These are phyloP conservation scores for Spisula subtruncata DNA, from an alignment of 2,888 invertebrate species.

Conservation along the genomic window DNA sequence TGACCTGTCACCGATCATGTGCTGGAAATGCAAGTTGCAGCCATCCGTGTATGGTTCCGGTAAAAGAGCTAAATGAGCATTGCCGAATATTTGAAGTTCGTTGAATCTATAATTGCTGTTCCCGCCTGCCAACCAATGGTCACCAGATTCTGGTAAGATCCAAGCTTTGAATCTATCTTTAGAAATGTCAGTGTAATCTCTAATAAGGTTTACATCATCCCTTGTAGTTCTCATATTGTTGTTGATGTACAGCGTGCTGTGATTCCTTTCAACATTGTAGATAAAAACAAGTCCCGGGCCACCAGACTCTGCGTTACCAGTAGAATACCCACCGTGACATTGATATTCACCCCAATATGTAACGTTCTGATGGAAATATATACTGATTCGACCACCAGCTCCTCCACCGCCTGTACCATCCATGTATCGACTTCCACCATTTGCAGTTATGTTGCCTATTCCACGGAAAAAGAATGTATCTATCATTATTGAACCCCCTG, in stretches of 20 bases:
- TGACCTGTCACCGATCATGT: constrained; percentile 83
- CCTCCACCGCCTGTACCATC: constrained; percentile 76
- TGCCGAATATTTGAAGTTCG: constrained; percentile 82
- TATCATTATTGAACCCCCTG: constrained; percentile 79
- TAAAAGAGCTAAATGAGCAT: constrained; percentile 80
- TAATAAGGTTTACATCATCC: constrained; percentile 62
- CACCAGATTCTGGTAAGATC: constrained; percentile 77
- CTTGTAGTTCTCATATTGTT: constrained; percentile 71
- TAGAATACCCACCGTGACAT: constrained; percentile 76
- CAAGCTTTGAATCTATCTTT: constrained; percentile 81
- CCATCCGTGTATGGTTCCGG: constrained; percentile 73
- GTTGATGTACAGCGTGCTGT: constrained; percentile 78
- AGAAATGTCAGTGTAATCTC: constrained; percentile 73
- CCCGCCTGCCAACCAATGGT: constrained; percentile 73
- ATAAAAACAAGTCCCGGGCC: constrained; percentile 81
- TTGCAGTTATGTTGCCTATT: constrained; percentile 78
- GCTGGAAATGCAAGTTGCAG: constrained; percentile 74
- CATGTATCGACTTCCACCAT: constrained; percentile 75
- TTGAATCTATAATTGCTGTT: constrained; percentile 76
- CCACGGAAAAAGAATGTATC: constrained; percentile 74
- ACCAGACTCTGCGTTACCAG: constrained; percentile 73
- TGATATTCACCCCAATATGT: constrained; percentile 79
- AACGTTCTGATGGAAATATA: constrained; percentile 77
- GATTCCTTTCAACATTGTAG: constrained; percentile 75
- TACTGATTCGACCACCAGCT: constrained; percentile 79